These are phyloP conservation scores for Karalla daura DNA, from an alignment of 2,797 vertebrate species.

Conservation along the genomic window DNA sequence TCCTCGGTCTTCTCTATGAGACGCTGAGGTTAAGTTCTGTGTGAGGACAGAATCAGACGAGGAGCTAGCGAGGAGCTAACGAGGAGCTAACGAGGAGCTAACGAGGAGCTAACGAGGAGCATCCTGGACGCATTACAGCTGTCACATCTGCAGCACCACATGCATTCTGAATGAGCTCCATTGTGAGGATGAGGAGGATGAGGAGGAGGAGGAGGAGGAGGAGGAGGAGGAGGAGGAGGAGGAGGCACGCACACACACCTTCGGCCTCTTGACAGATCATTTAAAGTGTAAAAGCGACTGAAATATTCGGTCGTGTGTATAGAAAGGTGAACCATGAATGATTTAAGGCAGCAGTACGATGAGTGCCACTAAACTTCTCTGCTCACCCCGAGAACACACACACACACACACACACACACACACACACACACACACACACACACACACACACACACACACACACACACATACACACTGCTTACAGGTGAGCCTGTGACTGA, in stretches of 20 bases:
- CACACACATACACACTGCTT: constrained; percentile 22
- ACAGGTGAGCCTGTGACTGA: not conserved
- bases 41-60: too few species aligned
- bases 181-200: too few species aligned
- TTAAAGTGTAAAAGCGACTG: constrained; percentile 33
- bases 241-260: not conserved
- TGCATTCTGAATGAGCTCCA: too few species aligned
- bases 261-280: constrained; percentile 12
- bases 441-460: constrained; percentile 16
- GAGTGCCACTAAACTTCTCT: constrained; percentile 41
- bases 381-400: not conserved
- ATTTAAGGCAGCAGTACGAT: constrained; percentile 52
- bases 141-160: too few species aligned
- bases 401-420: constrained; percentile 24
- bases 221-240: constrained; percentile 1
- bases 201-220: too few species aligned
- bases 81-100: too few species aligned
- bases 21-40: too few species aligned
- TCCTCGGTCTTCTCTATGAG: too few species aligned
- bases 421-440: constrained; percentile 24
- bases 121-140: too few species aligned
- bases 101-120: too few species aligned
- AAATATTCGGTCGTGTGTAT: constrained; percentile 57
- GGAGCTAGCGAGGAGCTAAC: too few species aligned
- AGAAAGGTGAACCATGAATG: constrained; percentile 62